Evolutionary conservation across 2,888 invertebrate species (phyloP), one percentile per base, ranked within the genome.

Genomic region (Polydrusus cervinus): DNA sequence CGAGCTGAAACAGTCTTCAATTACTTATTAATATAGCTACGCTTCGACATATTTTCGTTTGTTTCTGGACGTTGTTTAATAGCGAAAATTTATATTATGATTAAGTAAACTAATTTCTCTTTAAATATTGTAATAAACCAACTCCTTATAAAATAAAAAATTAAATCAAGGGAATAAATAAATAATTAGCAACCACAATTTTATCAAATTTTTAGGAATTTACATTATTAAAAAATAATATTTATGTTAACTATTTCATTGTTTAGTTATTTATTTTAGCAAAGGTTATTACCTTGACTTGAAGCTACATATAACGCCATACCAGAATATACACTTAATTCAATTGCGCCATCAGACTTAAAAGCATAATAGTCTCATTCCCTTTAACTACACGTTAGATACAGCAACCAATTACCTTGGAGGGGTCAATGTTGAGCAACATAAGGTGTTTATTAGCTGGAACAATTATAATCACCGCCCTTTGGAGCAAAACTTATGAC

Each of bases 381-480:
- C 5, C 38, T 60, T 60, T 38, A 38, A 60, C 38, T 60, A 38
- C 16, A 34, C 18, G 16, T 38, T 60, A 60, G 57, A 60, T 18
- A 38, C 30, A 38, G 57, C 10, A 38, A 30, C 62, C 68, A 43
- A 68, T 68, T 43, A 68, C 53, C 9, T 53, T 10, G 25, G 18
- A 57, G 68, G 45, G 68, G 68, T 68, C 40, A 20, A 47, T 30
- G 14, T 25, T 14, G 68, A 3, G 43, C 57, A 53, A 38, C 51
- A 45, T 73, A 76, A 73, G 70, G 73, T 73, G 76, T 76, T 76
- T 76, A 76, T 76, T 70, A 70, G 73, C 60, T 60, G 57, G 53
- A 53, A 70, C 49, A 18, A 68, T 68, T 43, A 60, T 34, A 40
- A 60, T 60, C 38, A 13, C 34, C 1, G 13, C 20, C 25, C 53